Evolutionary conservation across 30 jellyfish, hydroid and myxozoan genomes (phyloP), one percentile per base, ranked within the genome.

Genomic region (Mastigias papua): DNA sequence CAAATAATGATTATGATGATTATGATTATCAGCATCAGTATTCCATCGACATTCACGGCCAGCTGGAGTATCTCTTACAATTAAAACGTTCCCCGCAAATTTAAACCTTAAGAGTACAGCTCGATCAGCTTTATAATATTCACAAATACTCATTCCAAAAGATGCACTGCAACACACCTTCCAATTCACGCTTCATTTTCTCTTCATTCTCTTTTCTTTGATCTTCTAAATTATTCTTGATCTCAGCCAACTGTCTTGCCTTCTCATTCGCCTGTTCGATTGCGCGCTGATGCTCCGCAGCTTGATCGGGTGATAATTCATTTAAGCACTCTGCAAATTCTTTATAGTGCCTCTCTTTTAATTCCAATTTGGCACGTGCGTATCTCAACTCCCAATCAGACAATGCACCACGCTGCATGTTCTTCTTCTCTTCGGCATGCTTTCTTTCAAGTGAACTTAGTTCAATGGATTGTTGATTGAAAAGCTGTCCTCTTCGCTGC

Each of bases 321-420:
- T 80, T 69, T 65, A 95, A 77, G 85, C 94, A 95, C 23, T 95
- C 99, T 5, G 99, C 99, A 86, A 81, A 95, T 69, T 95, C 99
- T 95, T 90, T 86, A 81, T 95, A 95, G 64, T 95, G 99, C 58
- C 85, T 73, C 78, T 95, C 99, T 76, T 95, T 95, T 49, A 95
- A 88, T 32, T 95, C 99, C 34, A 95, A 90, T 42, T 95, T 95
- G 15, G 97, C 98, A 32, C 92, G 87, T 19, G 99, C 99, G 68
- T 78, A 95, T 23, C 97, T 74, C 77, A 95, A 63, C 66, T 95
- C 99, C 97, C 97, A 95, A 42, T 95, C 99, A 30, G 99, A 86
- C 35, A 76, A 21, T 22, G 97, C 95, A 21, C 92, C 76, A 30
- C 96, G 81, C 48, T 95, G 94, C 86, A 79, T 49, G 84, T 93